Percentiles rank a stretch among this genome's conserved stretches.
Conservation (phyloP, 2,797 vertebrate genomes). For the Buceros bicornis region DNA sequence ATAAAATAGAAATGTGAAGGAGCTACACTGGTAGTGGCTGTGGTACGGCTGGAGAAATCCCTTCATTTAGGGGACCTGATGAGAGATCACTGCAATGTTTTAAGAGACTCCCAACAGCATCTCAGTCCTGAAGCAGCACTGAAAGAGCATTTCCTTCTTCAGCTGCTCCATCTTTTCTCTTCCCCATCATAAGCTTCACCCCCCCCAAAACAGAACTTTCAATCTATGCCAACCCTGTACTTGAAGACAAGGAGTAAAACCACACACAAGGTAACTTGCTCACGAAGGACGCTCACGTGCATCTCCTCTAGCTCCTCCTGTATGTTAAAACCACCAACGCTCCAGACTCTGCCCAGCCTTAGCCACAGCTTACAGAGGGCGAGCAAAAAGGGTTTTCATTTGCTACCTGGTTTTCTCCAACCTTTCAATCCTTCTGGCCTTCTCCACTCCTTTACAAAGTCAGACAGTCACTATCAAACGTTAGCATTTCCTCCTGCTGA, state of each 20-base stretch:
- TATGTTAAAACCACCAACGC: neutral
- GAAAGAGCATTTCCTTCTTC: neutral
- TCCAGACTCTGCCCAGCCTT: neutral
- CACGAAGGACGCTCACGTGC: neutral
- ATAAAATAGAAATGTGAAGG: neutral
- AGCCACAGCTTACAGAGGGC: neutral
- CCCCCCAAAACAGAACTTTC: neutral
- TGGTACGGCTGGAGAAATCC: neutral
- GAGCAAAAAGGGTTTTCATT: constrained; percentile 4
- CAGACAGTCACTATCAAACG: neutral
- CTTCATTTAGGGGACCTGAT: neutral
- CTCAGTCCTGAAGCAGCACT: neutral
- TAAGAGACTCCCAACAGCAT: neutral
- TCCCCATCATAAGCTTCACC: neutral
- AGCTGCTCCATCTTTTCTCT: neutral
- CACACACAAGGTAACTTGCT: neutral
- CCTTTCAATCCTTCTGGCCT: neutral
- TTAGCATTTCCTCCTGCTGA: neutral
- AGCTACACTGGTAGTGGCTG: accelerated
- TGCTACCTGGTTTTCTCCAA: neutral
- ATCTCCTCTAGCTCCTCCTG: neutral
- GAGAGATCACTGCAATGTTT: neutral
- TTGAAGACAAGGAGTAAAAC: neutral
- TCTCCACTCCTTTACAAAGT: constrained; percentile 1
- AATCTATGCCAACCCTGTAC: neutral